These are phyloP conservation scores for Brotogeris chrysoptera DNA, from an alignment of 2,797 vertebrate species.

Conservation along the genomic window DNA sequence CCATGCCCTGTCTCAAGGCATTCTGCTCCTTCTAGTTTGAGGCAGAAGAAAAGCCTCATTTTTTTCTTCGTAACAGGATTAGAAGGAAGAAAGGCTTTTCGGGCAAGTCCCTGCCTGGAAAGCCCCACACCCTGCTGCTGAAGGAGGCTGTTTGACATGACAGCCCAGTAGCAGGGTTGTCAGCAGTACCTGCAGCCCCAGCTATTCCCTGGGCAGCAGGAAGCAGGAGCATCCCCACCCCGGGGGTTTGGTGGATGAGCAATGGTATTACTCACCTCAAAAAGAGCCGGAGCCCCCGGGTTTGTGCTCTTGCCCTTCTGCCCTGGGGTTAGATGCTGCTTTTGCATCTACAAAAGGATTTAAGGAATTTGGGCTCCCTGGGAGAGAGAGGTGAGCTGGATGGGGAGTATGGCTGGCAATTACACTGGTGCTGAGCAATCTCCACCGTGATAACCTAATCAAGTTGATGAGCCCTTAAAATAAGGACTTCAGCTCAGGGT, in stretches of 20 bases:
- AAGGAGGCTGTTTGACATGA: background rate
- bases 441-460: background rate
- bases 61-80: background rate
- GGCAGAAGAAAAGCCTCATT: background rate
- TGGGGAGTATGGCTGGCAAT: background rate
- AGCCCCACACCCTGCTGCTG: background rate
- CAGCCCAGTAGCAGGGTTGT: background rate
- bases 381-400: background rate
- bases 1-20: background rate
- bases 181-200: accelerated
- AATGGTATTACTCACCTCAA: conserved; percentile 23
- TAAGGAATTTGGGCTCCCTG: conserved; percentile 9
- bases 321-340: background rate
- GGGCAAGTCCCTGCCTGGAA: background rate
- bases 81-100: background rate
- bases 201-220: background rate
- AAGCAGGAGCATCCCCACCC: conserved; percentile 29
- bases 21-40: background rate
- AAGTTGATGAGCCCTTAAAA: background rate
- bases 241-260: background rate
- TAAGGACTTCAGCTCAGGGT: background rate
- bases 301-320: background rate
- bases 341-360: conserved; percentile 8
- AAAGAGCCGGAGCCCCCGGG: background rate
- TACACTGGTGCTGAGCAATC: accelerated